Percentiles rank a stretch among this genome's conserved stretches.
phyloP scores from a whole-genome alignment of 1,140 invertebrate species.

The Drosophila carrolli region DNA sequence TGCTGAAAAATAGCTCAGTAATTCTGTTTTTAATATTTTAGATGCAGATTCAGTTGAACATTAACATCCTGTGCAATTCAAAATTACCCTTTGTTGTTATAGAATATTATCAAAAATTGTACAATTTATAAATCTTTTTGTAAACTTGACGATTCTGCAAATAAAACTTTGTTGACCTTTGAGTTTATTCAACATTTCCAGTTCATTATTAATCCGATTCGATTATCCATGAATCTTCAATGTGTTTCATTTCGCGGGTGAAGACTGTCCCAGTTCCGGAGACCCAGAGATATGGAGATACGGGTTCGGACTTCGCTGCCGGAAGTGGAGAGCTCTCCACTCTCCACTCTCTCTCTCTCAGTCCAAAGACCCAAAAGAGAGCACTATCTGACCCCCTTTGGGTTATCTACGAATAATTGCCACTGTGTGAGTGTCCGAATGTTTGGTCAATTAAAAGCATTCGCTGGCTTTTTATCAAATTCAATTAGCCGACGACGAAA shows the following conservation, averaged over 20 bases:
- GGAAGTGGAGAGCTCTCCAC: conserved; percentile 1
- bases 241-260: neutral
- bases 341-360: neutral
- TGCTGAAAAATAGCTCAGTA: too few species aligned
- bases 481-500: conserved; percentile 57
- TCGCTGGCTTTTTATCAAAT: conserved; percentile 65
- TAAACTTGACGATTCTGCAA: too few species aligned
- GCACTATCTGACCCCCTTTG: conserved; percentile 2
- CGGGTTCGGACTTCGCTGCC: conserved; percentile 1
- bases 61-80: too few species aligned
- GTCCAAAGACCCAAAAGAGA: conserved; percentile 3
- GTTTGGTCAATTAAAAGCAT: conserved; percentile 66
- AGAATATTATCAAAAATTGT: too few species aligned
- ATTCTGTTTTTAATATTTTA: too few species aligned
- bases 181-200: too few species aligned
- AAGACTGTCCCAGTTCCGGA: conserved; percentile 6
- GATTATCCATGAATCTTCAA: neutral
- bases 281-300: neutral
- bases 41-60: too few species aligned
- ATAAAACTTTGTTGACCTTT: too few species aligned
- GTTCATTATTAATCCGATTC: neutral
- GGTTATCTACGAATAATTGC: conserved; percentile 50
- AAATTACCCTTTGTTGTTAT: too few species aligned
- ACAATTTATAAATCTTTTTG: too few species aligned
- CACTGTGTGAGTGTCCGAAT: conserved; percentile 29